Conservation (phyloP, 1,140 invertebrate genomes). For the Zaprionus kolodkinae region DNA sequence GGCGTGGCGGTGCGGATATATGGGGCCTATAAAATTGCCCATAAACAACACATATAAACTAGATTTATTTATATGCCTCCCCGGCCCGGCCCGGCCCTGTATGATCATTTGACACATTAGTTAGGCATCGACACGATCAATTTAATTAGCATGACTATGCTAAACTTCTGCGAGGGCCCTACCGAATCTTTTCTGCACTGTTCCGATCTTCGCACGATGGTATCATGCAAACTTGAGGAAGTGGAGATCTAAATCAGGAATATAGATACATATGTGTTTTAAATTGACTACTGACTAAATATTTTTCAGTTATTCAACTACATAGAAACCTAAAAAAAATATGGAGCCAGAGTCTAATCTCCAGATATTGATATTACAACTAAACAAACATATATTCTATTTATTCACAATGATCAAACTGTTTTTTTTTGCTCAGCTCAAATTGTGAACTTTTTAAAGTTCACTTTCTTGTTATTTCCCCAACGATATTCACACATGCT, state of each 20-base stretch:
- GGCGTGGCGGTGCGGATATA: background rate
- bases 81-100: conserved; percentile 5
- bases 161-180: background rate
- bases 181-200: too few relatives aligned
- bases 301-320: too few relatives aligned
- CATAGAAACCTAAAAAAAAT: too few relatives aligned
- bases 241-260: background rate
- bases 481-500: background rate
- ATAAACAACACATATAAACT: conserved; percentile 26
- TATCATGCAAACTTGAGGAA: background rate
- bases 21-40: conserved; percentile 23
- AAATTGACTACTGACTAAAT: background rate
- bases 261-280: background rate
- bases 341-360: too few relatives aligned
- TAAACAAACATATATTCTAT: background rate
- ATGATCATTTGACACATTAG: conserved; percentile 22
- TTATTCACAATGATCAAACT: background rate
- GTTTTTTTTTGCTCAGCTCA: background rate
- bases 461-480: conserved; percentile 10
- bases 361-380: background rate
- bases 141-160: conserved; percentile 28
- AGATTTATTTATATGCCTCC: conserved; percentile 48
- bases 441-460: conserved; percentile 15
- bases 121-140: conserved; percentile 30
- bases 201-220: background rate